Evolutionary conservation across 2,888 invertebrate genomes (phyloP), one percentile per base, ranked within the genome.

Genomic region (Thera obeliscata): DNA sequence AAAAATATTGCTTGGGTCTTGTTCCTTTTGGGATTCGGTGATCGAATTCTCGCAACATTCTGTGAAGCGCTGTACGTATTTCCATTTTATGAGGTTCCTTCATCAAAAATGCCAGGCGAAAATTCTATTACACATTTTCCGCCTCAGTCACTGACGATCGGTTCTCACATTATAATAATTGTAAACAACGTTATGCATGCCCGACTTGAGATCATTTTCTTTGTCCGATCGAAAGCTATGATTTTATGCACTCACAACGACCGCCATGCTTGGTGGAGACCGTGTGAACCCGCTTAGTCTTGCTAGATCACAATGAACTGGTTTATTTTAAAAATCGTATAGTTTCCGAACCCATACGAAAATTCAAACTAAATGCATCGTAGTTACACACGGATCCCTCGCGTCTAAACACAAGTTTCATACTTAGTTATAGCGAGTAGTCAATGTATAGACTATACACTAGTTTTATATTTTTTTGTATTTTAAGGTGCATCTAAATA

Each of bases 201-300:
- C 48, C 60, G 61, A 43, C 56, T 62, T 69, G 35, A 56, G 48
- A 66, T 66, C 59, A 65, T 69, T 69, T 61, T 59, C 65, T 66
- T 69, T 69, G 69, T 69, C 61, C 49, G 65, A 73, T 67, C 66
- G 70, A 69, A 72, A 70, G 68, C 61, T 61, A 56, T 61, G 72
- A 74, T 70, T 74, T 72, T 59, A 71, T 58, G 57, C 41, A 59
- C 62, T 65, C 66, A 46, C 65, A 69, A 72, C 70, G 70, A 61
- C 70, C 70, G 73, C 68, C 66, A 69, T 69, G 72, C 67, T 72
- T 48, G 33, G 52, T 70, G 64, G 55, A 65, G 43, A 61, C 59
- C 75, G 72, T 75, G 75, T 67, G 75, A 75, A 73, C 66, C 4
- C 46, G 62, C 56, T 38, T 56, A 55, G 54, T 55, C 60, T 60